A percentile compares a stretch with the other conserved stretches of the same genome.
These are phyloP conservation scores for Escarpia spicata DNA, from an alignment of 2,888 invertebrate genomes.

Conservation along the genomic window DNA sequence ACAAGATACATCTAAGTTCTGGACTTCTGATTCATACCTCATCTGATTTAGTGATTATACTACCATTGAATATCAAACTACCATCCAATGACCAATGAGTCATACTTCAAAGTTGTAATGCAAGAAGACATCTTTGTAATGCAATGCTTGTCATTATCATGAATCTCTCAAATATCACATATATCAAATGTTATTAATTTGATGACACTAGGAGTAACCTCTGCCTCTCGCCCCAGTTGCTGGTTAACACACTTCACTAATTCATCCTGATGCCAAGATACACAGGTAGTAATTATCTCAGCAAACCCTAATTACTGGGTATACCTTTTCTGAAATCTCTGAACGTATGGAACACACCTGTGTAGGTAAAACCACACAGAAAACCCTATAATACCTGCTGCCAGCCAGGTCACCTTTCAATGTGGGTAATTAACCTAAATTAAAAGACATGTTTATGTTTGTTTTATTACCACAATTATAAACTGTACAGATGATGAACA, in stretches of 20 bases:
- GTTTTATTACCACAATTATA: neutral
- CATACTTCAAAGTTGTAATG: neutral
- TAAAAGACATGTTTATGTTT: neutral
- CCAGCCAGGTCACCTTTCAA: neutral
- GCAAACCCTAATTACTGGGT: slow-evolving; percentile 7
- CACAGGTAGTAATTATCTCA: neutral
- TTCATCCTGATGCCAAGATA: neutral
- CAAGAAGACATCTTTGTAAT: neutral
- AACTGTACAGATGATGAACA: neutral
- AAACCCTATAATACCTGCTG: neutral
- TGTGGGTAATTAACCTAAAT: neutral
- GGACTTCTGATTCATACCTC: neutral
- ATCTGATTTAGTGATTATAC: neutral
- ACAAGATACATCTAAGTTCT: neutral
- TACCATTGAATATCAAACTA: neutral
- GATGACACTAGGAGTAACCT: neutral
- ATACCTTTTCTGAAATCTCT: neutral
- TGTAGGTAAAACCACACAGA: neutral
- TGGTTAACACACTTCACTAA: neutral
- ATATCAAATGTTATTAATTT: neutral
- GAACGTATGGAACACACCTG: neutral
- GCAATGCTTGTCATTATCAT: neutral
- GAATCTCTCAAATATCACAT: neutral
- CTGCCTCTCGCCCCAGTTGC: neutral
- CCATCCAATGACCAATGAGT: neutral